Evolutionary conservation across 2,888 invertebrate species (phyloP).

Genomic region (Drosophila rubida): DNA sequence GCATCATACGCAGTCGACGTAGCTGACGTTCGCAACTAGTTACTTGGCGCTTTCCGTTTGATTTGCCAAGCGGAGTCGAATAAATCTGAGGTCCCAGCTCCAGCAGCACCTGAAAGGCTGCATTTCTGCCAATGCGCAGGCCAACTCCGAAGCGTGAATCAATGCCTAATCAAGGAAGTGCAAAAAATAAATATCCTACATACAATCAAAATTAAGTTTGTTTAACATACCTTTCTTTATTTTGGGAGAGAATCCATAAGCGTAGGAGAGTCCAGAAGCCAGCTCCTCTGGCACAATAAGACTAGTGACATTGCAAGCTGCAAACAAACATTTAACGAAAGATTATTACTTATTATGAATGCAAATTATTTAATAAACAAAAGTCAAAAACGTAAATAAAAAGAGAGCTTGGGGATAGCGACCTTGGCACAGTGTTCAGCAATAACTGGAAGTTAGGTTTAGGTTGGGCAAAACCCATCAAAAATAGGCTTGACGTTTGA

Average conservation of each 20-base stretch:
- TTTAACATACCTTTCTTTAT: neutral
- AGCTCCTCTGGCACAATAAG: slow-evolving; percentile 75
- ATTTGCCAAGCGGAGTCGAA: neutral
- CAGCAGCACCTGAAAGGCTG: neutral
- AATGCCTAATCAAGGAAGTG: neutral
- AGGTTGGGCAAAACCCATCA: slow-evolving; percentile 20
- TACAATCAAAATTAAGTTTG: neutral
- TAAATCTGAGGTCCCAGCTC: neutral
- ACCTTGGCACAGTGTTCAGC: slow-evolving; percentile 82
- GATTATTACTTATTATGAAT: too few species aligned
- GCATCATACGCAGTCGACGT: neutral
- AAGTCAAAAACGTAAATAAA: neutral
- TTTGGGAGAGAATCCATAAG: neutral
- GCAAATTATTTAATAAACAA: too few species aligned
- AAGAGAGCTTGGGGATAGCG: slow-evolving; percentile 36
- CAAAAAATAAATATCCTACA: neutral
- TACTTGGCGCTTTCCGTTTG: neutral
- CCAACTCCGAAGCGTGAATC: neutral
- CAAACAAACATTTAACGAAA: slow-evolving; percentile 12
- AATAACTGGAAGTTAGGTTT: slow-evolving; percentile 35
- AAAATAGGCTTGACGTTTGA: slow-evolving; percentile 32
- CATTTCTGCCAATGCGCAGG: neutral
- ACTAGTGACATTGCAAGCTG: slow-evolving; percentile 83
- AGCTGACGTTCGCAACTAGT: neutral
- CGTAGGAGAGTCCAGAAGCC: neutral